Conservation (phyloP, 2,888 invertebrate genomes). For the Notodonta ziczac region DNA sequence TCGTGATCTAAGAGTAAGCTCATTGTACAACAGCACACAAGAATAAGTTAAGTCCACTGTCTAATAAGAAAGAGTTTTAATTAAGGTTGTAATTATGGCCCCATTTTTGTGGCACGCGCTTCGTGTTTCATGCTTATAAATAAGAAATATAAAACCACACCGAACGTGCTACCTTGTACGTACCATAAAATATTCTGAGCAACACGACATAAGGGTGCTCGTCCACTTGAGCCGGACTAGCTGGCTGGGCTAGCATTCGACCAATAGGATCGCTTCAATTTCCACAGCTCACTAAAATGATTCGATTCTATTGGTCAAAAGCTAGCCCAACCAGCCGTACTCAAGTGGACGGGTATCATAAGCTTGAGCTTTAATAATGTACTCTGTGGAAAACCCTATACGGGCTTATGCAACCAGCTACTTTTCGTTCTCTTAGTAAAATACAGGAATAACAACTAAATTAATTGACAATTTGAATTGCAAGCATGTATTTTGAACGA, state of each 20-base stretch:
- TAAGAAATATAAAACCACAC: neutral
- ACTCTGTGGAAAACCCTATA: neutral
- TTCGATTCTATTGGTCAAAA: too few species aligned
- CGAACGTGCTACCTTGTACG: neutral
- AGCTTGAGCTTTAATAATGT: neutral
- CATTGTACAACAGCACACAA: too few species aligned
- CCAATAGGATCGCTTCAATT: too few species aligned
- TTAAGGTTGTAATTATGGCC: neutral
- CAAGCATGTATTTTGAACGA: too few species aligned
- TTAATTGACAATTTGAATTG: too few species aligned
- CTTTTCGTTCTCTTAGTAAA: neutral
- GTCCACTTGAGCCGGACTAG: too few species aligned
- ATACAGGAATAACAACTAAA: neutral
- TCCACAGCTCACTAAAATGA: too few species aligned
- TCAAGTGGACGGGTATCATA: too few species aligned
- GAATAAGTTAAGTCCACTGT: too few species aligned
- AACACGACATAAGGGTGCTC: neutral
- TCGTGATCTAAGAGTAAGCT: too few species aligned
- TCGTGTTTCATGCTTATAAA: neutral
- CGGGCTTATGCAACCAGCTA: neutral
- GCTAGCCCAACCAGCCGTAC: too few species aligned
- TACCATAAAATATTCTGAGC: neutral
- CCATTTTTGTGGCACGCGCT: neutral
- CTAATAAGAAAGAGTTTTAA: neutral
- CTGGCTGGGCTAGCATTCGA: too few species aligned